These are phyloP conservation scores for Acromyrmex echinatior DNA, from an alignment of 1,140 invertebrate genomes.

Conservation along the genomic window DNA sequence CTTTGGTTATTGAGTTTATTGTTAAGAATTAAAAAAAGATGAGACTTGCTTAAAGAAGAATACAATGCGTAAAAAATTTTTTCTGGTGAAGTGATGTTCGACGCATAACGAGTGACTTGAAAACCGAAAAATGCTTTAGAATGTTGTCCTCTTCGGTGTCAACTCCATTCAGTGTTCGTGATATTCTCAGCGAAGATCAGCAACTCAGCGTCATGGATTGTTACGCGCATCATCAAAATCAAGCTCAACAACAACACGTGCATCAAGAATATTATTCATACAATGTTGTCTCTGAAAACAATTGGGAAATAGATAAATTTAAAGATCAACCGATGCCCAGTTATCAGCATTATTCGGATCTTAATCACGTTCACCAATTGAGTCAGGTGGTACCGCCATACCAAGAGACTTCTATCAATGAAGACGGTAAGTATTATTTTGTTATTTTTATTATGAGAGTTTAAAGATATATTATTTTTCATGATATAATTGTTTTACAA, in stretches of 20 bases:
- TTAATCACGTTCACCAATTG: constrained; percentile 82
- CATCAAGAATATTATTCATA: constrained; percentile 83
- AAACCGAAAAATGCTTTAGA: constrained; percentile 74
- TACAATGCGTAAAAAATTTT: not conserved
- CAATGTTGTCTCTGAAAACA: constrained; percentile 77
- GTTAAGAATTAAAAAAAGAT: not conserved
- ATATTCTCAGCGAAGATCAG: constrained; percentile 89
- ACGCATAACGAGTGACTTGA: not conserved
- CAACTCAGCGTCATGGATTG: constrained; percentile 83
- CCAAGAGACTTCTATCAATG: constrained; percentile 78
- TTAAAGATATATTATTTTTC: not conserved
- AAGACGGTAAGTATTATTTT: constrained; percentile 80
- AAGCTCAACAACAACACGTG: constrained; percentile 68
- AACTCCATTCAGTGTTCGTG: constrained; percentile 92
- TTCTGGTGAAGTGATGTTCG: not conserved
- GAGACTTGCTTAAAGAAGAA: not conserved
- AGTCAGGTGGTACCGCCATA: constrained; percentile 81
- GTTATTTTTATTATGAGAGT: not conserved
- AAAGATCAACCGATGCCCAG: constrained; percentile 80
- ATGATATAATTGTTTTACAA: constrained; percentile 75
- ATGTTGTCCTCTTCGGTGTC: constrained; percentile 84
- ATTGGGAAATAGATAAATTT: constrained; percentile 83
- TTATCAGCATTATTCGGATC: constrained; percentile 81
- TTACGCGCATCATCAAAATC: constrained; percentile 79
- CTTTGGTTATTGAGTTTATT: not conserved